Evolutionary conservation across 2,888 invertebrate species (phyloP).

Genomic region (Drosophila rubida): DNA sequence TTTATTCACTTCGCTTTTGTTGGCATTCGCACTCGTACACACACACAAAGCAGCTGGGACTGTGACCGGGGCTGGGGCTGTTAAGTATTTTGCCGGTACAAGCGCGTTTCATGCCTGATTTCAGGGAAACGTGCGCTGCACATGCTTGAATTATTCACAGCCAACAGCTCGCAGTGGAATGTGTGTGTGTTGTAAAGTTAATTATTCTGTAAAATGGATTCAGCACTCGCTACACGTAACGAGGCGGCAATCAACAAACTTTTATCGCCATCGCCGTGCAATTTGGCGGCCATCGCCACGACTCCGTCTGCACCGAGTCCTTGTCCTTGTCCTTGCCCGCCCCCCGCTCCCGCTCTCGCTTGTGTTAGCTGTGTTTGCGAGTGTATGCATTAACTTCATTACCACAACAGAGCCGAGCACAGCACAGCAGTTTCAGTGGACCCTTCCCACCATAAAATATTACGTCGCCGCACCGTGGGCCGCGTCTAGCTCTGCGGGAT

Average conservation of each 20-base stretch:
- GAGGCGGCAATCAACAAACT: constrained; percentile 59
- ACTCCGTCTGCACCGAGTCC: constrained; percentile 5
- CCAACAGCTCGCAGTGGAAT: background rate
- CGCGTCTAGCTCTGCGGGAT: constrained; percentile 21
- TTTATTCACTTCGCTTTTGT: constrained; percentile 10
- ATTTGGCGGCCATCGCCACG: constrained; percentile 47
- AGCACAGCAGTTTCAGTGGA: constrained; percentile 35
- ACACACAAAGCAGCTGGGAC: constrained; percentile 25
- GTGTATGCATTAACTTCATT: constrained; percentile 70
- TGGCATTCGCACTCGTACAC: too few species aligned
- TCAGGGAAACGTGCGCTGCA: constrained; percentile 30
- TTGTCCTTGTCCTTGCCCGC: too few species aligned
- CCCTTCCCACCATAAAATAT: constrained; percentile 56
- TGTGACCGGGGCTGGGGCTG: constrained; percentile 28
- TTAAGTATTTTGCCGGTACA: constrained; percentile 28
- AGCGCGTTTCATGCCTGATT: constrained; percentile 40
- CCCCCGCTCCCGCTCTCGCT: background rate
- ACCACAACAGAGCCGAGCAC: constrained; percentile 36
- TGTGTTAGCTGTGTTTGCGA: background rate
- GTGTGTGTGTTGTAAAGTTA: constrained; percentile 57
- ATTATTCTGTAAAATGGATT: constrained; percentile 66
- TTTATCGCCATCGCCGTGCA: constrained; percentile 51
- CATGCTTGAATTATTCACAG: constrained; percentile 31
- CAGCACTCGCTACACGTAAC: constrained; percentile 59
- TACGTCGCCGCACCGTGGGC: constrained; percentile 34